Evolutionary conservation across 2,113 vertebrate genomes (phyloP).

Genomic region (Brachionichthys hirsutus): DNA sequence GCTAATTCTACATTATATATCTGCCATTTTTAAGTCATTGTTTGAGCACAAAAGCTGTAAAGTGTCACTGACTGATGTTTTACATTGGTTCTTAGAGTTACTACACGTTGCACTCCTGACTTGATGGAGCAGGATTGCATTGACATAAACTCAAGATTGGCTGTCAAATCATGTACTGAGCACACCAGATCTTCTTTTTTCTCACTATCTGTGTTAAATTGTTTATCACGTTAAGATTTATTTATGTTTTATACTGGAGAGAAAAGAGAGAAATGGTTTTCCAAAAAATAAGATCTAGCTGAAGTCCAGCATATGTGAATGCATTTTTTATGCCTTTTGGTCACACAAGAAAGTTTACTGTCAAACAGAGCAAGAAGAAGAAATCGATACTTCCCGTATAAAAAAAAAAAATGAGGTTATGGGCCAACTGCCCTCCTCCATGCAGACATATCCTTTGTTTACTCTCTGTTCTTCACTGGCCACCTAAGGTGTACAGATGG

Average conservation of each 20-base stretch:
- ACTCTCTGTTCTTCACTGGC: slow-evolving; percentile 32
- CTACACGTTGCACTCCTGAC: slow-evolving; percentile 21
- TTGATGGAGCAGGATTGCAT: slow-evolving; percentile 53
- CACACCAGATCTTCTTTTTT: slow-evolving; percentile 44
- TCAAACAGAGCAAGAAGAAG: slow-evolving; percentile 46
- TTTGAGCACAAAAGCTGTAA: slow-evolving; percentile 33
- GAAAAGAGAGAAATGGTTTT: slow-evolving; percentile 17
- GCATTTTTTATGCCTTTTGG: slow-evolving; percentile 57
- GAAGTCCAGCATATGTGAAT: slow-evolving; percentile 63
- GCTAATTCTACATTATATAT: slow-evolving; percentile 30
- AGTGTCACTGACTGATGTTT: slow-evolving; percentile 59
- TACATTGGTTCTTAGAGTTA: slow-evolving; percentile 40
- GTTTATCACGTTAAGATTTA: slow-evolving; percentile 63
- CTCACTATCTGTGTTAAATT: slow-evolving; percentile 63
- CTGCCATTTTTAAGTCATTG: slow-evolving; percentile 16
- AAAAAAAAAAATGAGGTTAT: slow-evolving; percentile 31
- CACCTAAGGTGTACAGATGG: slow-evolving; percentile 37
- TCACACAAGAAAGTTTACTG: slow-evolving; percentile 61
- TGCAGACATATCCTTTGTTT: slow-evolving; percentile 50
- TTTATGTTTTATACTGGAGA: slow-evolving; percentile 36
- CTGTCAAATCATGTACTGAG: slow-evolving; percentile 59
- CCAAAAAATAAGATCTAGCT: slow-evolving; percentile 45
- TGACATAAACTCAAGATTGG: slow-evolving; percentile 58
- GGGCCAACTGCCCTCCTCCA: slow-evolving; percentile 33
- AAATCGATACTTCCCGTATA: slow-evolving; percentile 24